Evolutionary conservation across 1,140 invertebrate species (phyloP).

Genomic region (Tachypleus tridentatus): DNA sequence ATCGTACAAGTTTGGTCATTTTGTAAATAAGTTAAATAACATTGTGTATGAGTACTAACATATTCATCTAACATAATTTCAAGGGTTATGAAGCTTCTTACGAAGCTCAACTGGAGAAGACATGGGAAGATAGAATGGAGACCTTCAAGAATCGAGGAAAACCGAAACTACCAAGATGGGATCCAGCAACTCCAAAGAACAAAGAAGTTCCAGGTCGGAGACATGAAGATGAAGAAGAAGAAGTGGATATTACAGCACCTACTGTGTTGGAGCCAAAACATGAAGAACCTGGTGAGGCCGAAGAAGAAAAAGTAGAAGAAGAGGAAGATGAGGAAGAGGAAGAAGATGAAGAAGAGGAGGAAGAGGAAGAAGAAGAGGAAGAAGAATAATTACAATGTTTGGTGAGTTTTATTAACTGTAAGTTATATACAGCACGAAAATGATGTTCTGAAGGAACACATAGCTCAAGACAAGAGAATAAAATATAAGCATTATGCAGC

Average conservation of each 20-base stretch:
- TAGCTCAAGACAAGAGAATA: no score
- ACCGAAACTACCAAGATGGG: conserved; percentile 14
- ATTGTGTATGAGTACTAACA: no score
- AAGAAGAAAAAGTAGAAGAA: conserved; percentile 9
- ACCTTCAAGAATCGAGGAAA: conserved; percentile 37
- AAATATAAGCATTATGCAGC: no score
- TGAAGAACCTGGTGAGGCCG: conserved; percentile 3
- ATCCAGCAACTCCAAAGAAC: conserved; percentile 4
- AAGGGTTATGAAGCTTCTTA: conserved; percentile 91
- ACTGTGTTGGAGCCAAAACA: neutral
- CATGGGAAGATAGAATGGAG: conserved; percentile 53
- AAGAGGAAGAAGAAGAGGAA: conserved; percentile 13
- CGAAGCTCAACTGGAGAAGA: conserved; percentile 54
- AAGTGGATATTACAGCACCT: neutral
- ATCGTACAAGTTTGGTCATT: no score
- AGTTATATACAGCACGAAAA: neutral
- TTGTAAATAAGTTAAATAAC: no score
- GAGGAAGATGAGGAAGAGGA: conserved; percentile 10
- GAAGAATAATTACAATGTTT: conserved; percentile 4
- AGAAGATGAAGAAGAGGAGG: conserved; percentile 8
- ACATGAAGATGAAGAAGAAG: conserved; percentile 2
- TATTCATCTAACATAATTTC: conserved; percentile 1
- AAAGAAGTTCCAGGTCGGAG: conserved; percentile 7
- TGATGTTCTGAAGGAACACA: neutral
- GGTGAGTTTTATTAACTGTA: neutral